Conservation (phyloP, 2,797 vertebrate genomes). For the Sebastes minor region DNA sequence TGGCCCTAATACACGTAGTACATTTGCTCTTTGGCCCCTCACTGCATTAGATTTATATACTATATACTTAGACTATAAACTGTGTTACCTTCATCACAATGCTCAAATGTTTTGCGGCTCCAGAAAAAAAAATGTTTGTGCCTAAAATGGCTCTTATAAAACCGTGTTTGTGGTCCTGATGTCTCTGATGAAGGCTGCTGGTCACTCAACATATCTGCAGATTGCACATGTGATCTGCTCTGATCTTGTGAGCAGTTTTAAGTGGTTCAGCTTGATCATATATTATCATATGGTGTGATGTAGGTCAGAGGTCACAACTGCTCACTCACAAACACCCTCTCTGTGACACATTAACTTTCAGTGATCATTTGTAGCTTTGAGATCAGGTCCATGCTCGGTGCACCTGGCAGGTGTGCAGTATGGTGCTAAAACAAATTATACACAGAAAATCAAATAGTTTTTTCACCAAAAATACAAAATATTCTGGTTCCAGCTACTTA, state of each 20-base stretch:
- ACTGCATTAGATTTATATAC: too few relatives aligned
- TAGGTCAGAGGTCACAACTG: not conserved
- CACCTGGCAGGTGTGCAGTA: not conserved
- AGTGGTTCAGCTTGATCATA: not conserved
- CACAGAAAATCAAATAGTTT: not conserved
- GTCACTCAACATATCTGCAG: not conserved
- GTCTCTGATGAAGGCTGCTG: not conserved
- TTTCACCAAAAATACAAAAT: not conserved
- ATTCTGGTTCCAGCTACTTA: not conserved
- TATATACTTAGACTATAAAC: too few relatives aligned
- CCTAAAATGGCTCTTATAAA: too few relatives aligned
- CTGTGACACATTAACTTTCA: slow-evolving; percentile 25
- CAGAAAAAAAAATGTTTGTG: too few relatives aligned
- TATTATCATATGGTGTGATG: not conserved
- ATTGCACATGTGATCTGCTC: not conserved
- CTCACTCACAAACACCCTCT: not conserved
- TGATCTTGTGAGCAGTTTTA: not conserved
- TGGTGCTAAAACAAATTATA: not conserved
- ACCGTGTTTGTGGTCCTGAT: not conserved
- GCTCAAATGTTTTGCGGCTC: too few relatives aligned
- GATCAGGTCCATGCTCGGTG: not conserved
- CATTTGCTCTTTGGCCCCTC: too few relatives aligned
- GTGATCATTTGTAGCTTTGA: slow-evolving; percentile 14
- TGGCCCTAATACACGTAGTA: too few relatives aligned
- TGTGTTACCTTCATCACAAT: too few relatives aligned